Evolutionary conservation across 2,888 invertebrate species (phyloP).

Genomic region (Rhaphigaster nebulosa): DNA sequence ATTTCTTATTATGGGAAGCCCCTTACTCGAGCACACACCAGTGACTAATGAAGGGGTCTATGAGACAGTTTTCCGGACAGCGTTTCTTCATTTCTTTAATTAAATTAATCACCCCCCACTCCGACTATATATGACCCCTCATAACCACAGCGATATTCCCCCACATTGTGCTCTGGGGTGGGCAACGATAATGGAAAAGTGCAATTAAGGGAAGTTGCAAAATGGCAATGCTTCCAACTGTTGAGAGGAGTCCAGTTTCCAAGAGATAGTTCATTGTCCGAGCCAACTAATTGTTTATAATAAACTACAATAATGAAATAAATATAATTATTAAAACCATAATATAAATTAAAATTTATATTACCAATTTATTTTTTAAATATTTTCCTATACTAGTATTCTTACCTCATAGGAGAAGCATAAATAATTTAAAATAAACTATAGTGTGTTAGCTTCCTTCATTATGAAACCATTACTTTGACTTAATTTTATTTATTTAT

Average conservation of each 20-base stretch:
- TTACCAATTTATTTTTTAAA: too few relatives aligned
- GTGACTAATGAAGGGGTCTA: neutral
- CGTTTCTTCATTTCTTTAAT: conserved; percentile 40
- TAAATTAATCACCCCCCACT: conserved; percentile 25
- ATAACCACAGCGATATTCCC: conserved; percentile 47
- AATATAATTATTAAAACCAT: too few relatives aligned
- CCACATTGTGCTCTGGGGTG: conserved; percentile 3
- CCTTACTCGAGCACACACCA: neutral
- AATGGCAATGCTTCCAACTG: conserved; percentile 41
- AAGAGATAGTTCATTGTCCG: neutral
- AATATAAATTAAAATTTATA: too few relatives aligned
- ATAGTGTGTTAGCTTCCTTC: too few relatives aligned
- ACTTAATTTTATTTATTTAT: too few relatives aligned
- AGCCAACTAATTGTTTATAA: neutral
- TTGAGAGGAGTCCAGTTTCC: neutral
- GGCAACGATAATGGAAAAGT: conserved; percentile 27
- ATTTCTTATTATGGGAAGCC: neutral
- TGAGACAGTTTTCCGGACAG: conserved; percentile 14
- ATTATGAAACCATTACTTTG: too few relatives aligned
- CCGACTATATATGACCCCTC: conserved; percentile 38
- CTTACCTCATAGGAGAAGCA: too few relatives aligned
- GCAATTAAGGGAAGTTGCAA: conserved; percentile 46
- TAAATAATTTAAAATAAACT: too few relatives aligned
- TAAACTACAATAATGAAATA: neutral
- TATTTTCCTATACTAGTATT: too few relatives aligned